These are phyloP conservation scores for Anabacerthia variegaticeps DNA, from an alignment of 2,797 vertebrate species.

Conservation along the genomic window DNA sequence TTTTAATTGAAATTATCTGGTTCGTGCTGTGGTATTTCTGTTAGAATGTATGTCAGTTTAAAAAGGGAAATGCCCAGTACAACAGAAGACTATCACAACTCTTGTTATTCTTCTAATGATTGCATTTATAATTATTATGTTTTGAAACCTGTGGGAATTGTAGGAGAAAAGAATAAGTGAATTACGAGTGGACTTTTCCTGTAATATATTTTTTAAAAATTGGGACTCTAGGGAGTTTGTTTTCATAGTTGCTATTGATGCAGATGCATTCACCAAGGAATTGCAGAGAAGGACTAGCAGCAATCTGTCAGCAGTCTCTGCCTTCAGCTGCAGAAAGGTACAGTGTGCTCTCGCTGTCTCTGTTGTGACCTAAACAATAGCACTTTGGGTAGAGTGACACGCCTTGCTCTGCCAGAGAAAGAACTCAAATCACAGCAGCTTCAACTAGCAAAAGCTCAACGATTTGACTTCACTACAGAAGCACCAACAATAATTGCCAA, in stretches of 20 bases:
- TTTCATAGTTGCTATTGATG: neutral
- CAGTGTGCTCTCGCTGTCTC: neutral
- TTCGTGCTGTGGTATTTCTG: slow-evolving; percentile 51
- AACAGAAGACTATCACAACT: slow-evolving; percentile 13
- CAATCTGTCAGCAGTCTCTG: slow-evolving; percentile 4
- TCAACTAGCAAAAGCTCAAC: neutral
- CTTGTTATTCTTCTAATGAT: slow-evolving; percentile 19
- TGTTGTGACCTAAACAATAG: neutral
- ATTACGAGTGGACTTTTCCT: slow-evolving; percentile 41
- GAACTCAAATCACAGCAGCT: neutral
- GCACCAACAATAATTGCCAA: neutral
- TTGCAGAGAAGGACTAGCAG: slow-evolving; percentile 26
- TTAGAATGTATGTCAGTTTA: slow-evolving; percentile 42
- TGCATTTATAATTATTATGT: slow-evolving; percentile 5
- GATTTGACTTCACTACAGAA: neutral
- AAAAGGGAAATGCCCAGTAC: slow-evolving; percentile 56
- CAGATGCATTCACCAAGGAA: slow-evolving; percentile 1
- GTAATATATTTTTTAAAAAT: slow-evolving; percentile 4
- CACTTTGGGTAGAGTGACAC: neutral
- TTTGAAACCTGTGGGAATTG: slow-evolving; percentile 43
- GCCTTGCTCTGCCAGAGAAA: neutral
- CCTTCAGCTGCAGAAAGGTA: slow-evolving; percentile 31
- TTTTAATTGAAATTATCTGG: slow-evolving; percentile 24
- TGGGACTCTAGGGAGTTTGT: slow-evolving; percentile 7
- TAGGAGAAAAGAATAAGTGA: slow-evolving; percentile 18